phyloP scores from a whole-genome alignment of 2,113 vertebrate species.

The Catharus minimus region DNA sequence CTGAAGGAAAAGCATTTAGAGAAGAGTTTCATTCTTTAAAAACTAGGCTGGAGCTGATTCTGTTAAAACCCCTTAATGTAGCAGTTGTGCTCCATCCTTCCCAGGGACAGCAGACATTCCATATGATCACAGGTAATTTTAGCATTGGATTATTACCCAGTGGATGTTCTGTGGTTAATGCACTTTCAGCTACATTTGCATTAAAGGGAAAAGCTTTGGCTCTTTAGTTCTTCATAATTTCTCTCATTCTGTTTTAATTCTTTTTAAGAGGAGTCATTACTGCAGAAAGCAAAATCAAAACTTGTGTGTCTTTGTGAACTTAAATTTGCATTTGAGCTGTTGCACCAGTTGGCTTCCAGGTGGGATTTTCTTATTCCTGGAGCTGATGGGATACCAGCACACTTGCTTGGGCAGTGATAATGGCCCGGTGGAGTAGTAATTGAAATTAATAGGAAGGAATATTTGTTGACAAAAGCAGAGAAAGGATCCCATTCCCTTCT shows the following conservation, averaged over 20 bases:
- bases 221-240: neutral
- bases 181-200: neutral
- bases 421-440: accelerated
- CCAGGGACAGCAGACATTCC: neutral
- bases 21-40: neutral
- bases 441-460: neutral
- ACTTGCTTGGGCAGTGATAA: neutral
- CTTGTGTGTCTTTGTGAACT: neutral
- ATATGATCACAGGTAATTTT: neutral
- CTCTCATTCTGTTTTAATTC: neutral
- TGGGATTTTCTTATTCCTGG: neutral
- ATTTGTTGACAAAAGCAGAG: neutral
- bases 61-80: neutral
- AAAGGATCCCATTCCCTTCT: neutral
- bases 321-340: neutral
- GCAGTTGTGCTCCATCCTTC: neutral
- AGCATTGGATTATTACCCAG: neutral
- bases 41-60: neutral
- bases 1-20: neutral
- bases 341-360: neutral
- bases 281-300: neutral
- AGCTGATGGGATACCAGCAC: neutral
- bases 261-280: neutral
- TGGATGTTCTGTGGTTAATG: neutral
- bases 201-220: neutral